Conservation (phyloP, 1,140 invertebrate genomes). For the Liolophura sinensis region DNA sequence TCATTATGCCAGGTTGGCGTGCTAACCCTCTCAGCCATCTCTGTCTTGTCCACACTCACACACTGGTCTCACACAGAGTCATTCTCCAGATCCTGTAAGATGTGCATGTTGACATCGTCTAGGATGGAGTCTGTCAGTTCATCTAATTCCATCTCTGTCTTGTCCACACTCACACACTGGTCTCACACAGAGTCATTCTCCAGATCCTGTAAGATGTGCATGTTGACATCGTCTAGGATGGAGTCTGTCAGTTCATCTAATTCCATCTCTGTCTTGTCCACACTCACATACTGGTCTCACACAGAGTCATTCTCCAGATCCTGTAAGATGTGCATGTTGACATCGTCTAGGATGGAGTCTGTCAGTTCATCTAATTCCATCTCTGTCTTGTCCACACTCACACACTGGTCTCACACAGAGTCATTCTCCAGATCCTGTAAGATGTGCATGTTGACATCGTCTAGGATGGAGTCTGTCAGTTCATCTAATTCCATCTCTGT, state of each 20-base stretch:
- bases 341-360: conserved; percentile 26
- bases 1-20: no score
- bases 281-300: conserved; percentile 20
- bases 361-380: conserved; percentile 5
- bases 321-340: conserved; percentile 44
- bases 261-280: conserved; percentile 11
- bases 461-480: conserved; percentile 17
- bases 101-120: conserved; percentile 42
- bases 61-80: conserved; percentile 2
- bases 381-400: conserved; percentile 6
- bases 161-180: no score
- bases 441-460: conserved; percentile 41
- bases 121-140: conserved; percentile 1
- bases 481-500: conserved; percentile 5
- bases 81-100: conserved; percentile 38
- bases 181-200: conserved; percentile 20
- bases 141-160: no score
- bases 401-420: conserved; percentile 18
- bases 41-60: no score
- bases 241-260: not conserved
- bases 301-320: conserved; percentile 30
- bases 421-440: conserved; percentile 39
- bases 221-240: conserved; percentile 36
- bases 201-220: conserved; percentile 41
- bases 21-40: no score